Conservation (phyloP, 1,140 invertebrate species). For the Macrotrachela quadricornifera region DNA sequence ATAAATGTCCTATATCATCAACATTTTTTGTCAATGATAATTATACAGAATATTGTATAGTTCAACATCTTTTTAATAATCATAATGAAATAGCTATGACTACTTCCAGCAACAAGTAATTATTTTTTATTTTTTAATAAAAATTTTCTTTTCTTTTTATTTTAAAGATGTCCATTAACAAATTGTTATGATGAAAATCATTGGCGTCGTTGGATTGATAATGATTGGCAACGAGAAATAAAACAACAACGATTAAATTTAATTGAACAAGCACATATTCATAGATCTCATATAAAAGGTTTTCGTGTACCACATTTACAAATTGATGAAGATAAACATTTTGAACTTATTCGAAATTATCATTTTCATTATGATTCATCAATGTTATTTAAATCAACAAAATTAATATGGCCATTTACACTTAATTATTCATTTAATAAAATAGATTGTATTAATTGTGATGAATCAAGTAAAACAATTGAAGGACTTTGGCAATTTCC, state of each 20-base stretch:
- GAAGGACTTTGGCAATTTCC: too few species aligned
- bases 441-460: too few species aligned
- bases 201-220: neutral
- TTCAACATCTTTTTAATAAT: conserved; percentile 4
- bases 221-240: neutral
- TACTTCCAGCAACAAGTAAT: neutral
- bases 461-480: too few species aligned
- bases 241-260: conserved; percentile 1
- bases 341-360: conserved; percentile 1
- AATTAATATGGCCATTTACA: too few species aligned
- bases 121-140: neutral
- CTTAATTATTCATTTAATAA: too few species aligned
- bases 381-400: neutral
- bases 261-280: neutral
- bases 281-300: neutral
- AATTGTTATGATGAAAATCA: conserved; percentile 1
- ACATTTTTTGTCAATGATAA: conserved; percentile 4
- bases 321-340: neutral
- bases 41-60: conserved; percentile 4
- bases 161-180: conserved; percentile 3
- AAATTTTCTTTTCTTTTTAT: neutral
- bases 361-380: conserved; percentile 5
- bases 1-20: conserved; percentile 3
- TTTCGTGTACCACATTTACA: conserved; percentile 1
- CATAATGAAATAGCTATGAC: conserved; percentile 1